Evolutionary conservation across 2,888 invertebrate genomes (phyloP).

Genomic region (Petrophora chlorosata): DNA sequence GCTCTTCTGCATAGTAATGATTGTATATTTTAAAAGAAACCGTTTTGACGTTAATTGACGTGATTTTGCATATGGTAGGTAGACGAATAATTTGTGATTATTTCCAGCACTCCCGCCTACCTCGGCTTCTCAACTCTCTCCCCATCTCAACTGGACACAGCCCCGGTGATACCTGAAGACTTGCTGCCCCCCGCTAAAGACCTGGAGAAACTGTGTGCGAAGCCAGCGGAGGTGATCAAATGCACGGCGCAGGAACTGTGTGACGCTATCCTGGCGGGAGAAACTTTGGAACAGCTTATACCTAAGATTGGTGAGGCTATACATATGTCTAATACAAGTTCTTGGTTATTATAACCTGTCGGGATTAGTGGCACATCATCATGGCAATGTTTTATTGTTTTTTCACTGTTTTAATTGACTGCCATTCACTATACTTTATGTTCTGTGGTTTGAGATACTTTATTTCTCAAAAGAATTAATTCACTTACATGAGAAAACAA

Average conservation of each 20-base stretch:
- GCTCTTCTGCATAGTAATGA: too few species aligned
- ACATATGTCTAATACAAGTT: not conserved
- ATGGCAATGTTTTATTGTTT: too few species aligned
- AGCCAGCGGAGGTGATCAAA: conserved; percentile 25
- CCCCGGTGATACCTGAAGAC: conserved; percentile 66
- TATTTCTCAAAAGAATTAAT: too few species aligned
- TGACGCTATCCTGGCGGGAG: conserved; percentile 62
- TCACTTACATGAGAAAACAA: too few species aligned
- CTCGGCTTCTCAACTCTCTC: conserved; percentile 55
- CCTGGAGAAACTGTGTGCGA: conserved; percentile 51
- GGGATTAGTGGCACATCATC: too few species aligned
- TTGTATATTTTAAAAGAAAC: too few species aligned
- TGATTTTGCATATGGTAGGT: too few species aligned
- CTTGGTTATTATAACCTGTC: too few species aligned
- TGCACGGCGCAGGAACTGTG: conserved; percentile 52
- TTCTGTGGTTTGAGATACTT: too few species aligned
- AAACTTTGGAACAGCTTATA: conserved; percentile 64
- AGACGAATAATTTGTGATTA: too few species aligned
- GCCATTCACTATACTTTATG: too few species aligned
- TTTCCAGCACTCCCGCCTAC: conserved; percentile 67
- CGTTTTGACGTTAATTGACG: too few species aligned
- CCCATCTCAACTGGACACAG: conserved; percentile 40
- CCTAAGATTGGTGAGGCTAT: conserved; percentile 62
- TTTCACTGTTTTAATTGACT: not conserved
- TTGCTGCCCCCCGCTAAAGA: conserved; percentile 59